These are phyloP conservation scores for rabbit (Oryctolagus cuniculus) DNA, from an alignment of 2,113 vertebrate genomes.

Conservation along the genomic window DNA sequence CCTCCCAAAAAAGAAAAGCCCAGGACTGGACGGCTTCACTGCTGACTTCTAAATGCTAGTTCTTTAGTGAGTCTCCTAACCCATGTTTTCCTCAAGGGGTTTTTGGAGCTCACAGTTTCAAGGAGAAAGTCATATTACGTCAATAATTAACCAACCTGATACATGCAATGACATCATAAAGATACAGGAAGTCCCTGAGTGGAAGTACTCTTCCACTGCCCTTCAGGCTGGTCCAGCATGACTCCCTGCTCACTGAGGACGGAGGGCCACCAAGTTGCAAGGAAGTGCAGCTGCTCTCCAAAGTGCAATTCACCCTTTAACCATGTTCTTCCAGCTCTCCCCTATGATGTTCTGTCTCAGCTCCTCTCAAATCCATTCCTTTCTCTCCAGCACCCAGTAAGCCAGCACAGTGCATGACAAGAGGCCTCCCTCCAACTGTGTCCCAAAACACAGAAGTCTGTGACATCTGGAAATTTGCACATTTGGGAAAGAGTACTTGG, in stretches of 20 bases:
- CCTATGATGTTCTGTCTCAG: not conserved
- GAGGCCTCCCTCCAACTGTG: not conserved
- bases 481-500: not conserved
- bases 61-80: not conserved
- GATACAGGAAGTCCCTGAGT: not conserved
- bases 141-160: not conserved
- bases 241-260: not conserved
- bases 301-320: not conserved
- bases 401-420: not conserved
- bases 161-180: not conserved
- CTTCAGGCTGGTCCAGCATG: not conserved
- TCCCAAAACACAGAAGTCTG: not conserved
- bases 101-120: not conserved
- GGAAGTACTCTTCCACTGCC: not conserved
- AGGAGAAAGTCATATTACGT: not conserved
- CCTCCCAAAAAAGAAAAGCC: too few species aligned
- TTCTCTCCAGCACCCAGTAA: not conserved
- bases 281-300: not conserved
- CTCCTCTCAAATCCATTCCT: not conserved
- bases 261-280: not conserved
- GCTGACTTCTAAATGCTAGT: not conserved
- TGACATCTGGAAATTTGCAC: constrained; percentile 17
- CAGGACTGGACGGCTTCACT: too few species aligned
- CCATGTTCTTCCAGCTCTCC: not conserved
- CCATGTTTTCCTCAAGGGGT: not conserved